Base-by-base conservation (phyloP, 2,888 invertebrate species). In the Drosophila borborema region DNA sequence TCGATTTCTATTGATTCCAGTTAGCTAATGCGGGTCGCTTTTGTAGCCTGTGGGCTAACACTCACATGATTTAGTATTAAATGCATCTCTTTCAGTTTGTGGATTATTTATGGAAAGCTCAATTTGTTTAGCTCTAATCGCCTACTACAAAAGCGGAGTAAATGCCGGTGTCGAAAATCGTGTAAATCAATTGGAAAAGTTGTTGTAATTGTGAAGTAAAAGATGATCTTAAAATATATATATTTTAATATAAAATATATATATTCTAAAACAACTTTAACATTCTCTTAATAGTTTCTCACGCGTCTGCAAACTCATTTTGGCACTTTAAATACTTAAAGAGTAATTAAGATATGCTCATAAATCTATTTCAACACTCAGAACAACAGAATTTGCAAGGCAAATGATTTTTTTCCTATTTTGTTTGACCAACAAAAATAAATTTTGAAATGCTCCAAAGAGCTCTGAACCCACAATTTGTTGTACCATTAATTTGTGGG, bases 41-140 rank as follows among this genome's bases (percentile, higher is more conserved):
- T 41, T 67, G 63, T 23, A 31, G n/a, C 53, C 34, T 18, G 61
- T 60, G 60, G 53, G 54, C 67, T 64, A 46, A 46, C 51, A 69
- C 49, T 28, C 40, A 20, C n/a, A 51, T 79, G 82, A 79, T 81
- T 85, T 72, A 70, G 55, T 81, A 63, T n/a, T 31, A 46, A 74
- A 41, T 63, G 69, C 77, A 69, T 59, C 48, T 73, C 53, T 59
- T 67, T 55, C 18, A 53, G 38, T 45, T 28, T 49, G 55, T 48
- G 28, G 16, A 45, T 41, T 67, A 67, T 68, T 59, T 61, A 61
- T 61, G 34, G 46, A 31, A 14, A n/a, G 31, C 14, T 28, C 61
- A 68, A 80, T 80, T 82, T 83, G 83, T 68, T 80, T 20, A 38
- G 36, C 56, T 56, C 51, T 69, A 80, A 82, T 64, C 68, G 63